Conservation (phyloP, 1,140 invertebrate species). For the Diabrotica undecimpunctata region DNA sequence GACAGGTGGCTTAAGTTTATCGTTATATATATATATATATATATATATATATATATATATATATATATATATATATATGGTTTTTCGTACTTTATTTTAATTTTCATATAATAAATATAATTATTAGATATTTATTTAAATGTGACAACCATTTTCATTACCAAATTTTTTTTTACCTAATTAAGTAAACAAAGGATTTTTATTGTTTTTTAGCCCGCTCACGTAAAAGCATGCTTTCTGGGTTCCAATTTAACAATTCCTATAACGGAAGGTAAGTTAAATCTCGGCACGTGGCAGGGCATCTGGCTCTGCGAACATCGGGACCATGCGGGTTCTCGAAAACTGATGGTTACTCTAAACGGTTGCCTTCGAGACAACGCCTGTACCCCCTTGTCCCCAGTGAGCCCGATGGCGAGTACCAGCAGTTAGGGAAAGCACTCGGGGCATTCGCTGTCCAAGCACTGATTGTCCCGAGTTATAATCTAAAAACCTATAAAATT, state of each 20-base stretch:
- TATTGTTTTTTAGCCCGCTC: conserved; percentile 74
- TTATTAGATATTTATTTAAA: too few species aligned
- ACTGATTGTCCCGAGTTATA: conserved; percentile 44
- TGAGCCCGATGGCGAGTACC: conserved; percentile 79
- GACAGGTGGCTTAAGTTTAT: too few species aligned
- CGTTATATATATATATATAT: too few species aligned
- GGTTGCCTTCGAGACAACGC: conserved; percentile 80
- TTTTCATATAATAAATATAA: too few species aligned
- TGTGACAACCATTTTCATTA: too few species aligned
- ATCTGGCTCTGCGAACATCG: conserved; percentile 97
- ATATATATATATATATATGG: too few species aligned
- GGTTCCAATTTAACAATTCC: conserved; percentile 93
- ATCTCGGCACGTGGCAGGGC: conserved; percentile 95
- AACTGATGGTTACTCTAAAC: conserved; percentile 86
- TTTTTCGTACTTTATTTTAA: too few species aligned
- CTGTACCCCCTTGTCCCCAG: conserved; percentile 77
- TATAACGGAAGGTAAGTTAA: conserved; percentile 91
- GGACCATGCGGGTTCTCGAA: conserved; percentile 89
- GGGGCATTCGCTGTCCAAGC: conserved; percentile 48
- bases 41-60: too few species aligned
- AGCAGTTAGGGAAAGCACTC: conserved; percentile 76
- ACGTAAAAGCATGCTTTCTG: conserved; percentile 94
- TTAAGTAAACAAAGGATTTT: neutral
- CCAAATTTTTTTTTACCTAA: neutral
- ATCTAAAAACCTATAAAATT: neutral